Percentiles rank a stretch among this genome's conserved stretches.
phyloP scores from a whole-genome alignment of 2,888 invertebrate genomes.

The Piscicola geometra region DNA sequence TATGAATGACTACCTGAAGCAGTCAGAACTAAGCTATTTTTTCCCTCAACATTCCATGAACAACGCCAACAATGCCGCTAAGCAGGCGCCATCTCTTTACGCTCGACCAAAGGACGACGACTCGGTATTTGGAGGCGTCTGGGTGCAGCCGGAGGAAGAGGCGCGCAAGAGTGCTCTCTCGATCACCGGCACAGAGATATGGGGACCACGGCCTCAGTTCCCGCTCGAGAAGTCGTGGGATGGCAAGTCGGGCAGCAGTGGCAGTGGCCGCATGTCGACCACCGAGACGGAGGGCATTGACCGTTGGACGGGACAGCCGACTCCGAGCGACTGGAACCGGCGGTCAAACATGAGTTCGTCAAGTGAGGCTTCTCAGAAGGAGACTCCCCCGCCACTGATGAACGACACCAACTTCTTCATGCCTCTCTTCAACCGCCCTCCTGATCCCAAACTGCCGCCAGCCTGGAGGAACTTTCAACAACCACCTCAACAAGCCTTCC shows the following conservation, averaged over 20 bases:
- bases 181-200: constrained; percentile 32
- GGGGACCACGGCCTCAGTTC: constrained; percentile 25
- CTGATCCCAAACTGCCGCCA: constrained; percentile 7
- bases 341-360: constrained; percentile 1
- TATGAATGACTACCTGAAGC: constrained; percentile 31
- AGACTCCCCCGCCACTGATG: not conserved
- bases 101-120: constrained; percentile 28
- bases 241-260: constrained; percentile 23
- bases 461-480: not conserved
- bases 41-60: constrained; percentile 31
- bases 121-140: constrained; percentile 31
- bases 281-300: not conserved
- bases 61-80: constrained; percentile 3
- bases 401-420: not conserved
- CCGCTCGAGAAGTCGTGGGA: not conserved
- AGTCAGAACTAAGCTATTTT: constrained; percentile 26
- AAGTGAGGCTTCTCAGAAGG: constrained; percentile 1
- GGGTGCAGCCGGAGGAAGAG: constrained; percentile 32
- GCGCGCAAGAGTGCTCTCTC: constrained; percentile 23
- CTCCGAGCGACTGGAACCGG: not conserved
- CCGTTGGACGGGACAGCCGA: not conserved
- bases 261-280: constrained; percentile 1
- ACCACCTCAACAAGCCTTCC: not conserved
- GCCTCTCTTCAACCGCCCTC: constrained; percentile 9
- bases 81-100: constrained; percentile 17